Base-by-base conservation (phyloP, 2,113 vertebrate species). In the Percina caprodes region DNA sequence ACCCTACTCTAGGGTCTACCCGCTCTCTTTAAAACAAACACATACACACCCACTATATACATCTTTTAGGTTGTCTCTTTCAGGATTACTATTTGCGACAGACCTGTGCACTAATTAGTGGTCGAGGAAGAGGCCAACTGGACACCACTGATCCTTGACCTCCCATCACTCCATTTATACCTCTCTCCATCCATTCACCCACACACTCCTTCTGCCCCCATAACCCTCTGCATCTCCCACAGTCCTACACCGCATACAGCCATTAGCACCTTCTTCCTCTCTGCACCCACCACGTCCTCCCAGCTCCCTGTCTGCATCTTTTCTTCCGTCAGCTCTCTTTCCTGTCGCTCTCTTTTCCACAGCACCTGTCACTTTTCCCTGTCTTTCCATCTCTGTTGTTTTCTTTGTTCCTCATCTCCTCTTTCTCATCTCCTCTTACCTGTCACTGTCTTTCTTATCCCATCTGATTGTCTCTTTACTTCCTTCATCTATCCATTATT, bases 381-480 rank as follows among this genome's bases (percentile, higher is more conserved):
- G 66, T 88, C 81, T 89, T 78, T 73, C 72, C 65, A 82, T 77
- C 86, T 83, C 75, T 73, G 75, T 85, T 87, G 77, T 66, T 80
- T 74, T 65, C 8, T 77, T 46, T 86, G 74, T 65, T 72, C 70
- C 77, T 89, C 80, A 82, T 83, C 88, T 89, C 77, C 85, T 83
- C 77, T 88, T 88, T 93, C 86, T 88, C 90, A 85, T 94, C 89
- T 93, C 88, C 87, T 92, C 79, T 93, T 88, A 89, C 82, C 88
- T 92, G 91, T 92, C 86, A 88, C 83, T 80, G 85, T 88, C 84
- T 80, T 86, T 91, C 86, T 86, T 65, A 87, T 84, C 69, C 85
- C 80, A 84, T 91, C 86, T 91, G 89, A 89, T 92, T 93, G 90
- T 93, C 90, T 92, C 89, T 91, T 86, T 87, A 87, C 88, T 86